Conservation (phyloP, 2,888 invertebrate genomes). For the Coelopa pilipes region DNA sequence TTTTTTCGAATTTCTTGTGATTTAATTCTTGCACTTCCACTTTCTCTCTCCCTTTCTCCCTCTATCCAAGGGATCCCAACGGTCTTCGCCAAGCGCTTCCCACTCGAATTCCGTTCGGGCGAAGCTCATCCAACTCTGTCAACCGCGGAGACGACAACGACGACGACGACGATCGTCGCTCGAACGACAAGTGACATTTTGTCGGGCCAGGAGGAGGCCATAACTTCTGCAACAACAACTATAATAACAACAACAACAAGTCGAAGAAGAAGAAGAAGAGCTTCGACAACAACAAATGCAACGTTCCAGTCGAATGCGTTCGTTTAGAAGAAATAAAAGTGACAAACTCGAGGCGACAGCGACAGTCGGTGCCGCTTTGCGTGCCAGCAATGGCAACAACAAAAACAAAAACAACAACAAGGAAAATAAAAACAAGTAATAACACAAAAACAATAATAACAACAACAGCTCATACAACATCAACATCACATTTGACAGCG, state of each 20-base stretch:
- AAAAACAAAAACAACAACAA: not conserved
- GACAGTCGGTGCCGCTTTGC: not conserved
- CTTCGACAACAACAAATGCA: slow-evolving; percentile 5
- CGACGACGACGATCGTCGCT: not conserved
- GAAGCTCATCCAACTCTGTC: not conserved
- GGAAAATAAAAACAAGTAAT: not conserved
- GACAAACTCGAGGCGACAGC: not conserved
- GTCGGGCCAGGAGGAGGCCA: not conserved
- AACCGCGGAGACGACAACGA: not conserved
- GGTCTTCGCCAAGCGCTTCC: not conserved
- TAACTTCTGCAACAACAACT: not conserved
- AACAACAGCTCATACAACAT: too few species aligned
- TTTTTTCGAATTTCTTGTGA: too few species aligned
- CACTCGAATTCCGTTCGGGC: not conserved
- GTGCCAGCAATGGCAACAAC: not conserved
- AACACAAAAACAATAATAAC: too few species aligned
- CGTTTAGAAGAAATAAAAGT: slow-evolving; percentile 13
- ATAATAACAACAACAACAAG: not conserved
- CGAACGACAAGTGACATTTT: not conserved
- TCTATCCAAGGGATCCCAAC: not conserved
- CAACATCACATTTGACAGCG: not conserved
- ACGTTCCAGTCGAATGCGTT: not conserved
- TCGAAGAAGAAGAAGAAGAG: not conserved
- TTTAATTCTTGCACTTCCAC: too few species aligned
- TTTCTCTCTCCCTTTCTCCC: too few species aligned